Conservation (phyloP, 2,888 invertebrate genomes). For the Cecidostiba fungosa region DNA sequence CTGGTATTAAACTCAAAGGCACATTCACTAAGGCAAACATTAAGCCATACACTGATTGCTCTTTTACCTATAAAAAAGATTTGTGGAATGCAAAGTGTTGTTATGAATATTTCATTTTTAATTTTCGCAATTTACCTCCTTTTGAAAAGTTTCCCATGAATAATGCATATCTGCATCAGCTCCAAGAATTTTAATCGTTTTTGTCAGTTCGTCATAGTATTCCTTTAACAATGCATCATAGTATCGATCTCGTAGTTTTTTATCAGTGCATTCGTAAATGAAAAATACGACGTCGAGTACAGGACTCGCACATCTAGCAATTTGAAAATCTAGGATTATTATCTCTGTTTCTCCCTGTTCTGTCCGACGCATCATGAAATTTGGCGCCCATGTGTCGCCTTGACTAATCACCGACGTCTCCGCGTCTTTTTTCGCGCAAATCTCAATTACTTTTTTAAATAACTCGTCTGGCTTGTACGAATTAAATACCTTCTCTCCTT, state of each 20-base stretch:
- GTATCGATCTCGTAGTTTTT: constrained; percentile 82
- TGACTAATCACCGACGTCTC: constrained; percentile 84
- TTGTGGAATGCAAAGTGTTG: not conserved
- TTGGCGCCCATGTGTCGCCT: constrained; percentile 89
- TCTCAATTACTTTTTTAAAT: constrained; percentile 81
- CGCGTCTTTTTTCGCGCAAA: constrained; percentile 77
- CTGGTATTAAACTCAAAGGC: constrained; percentile 82
- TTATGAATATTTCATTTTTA: not conserved
- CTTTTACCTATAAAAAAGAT: constrained; percentile 77
- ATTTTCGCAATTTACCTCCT: constrained; percentile 77
- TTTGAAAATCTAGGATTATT: constrained; percentile 87
- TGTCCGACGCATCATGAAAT: constrained; percentile 83
- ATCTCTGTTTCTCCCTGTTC: constrained; percentile 75
- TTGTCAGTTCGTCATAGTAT: constrained; percentile 83
- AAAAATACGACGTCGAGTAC: constrained; percentile 84
- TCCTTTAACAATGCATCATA: constrained; percentile 83
- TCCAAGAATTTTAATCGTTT: constrained; percentile 83
- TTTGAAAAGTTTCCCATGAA: constrained; percentile 81
- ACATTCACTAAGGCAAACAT: constrained; percentile 84
- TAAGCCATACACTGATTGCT: constrained; percentile 83
- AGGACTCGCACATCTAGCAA: constrained; percentile 83
- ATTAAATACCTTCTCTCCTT: constrained; percentile 83
- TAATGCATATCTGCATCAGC: constrained; percentile 83
- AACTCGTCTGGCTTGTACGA: constrained; percentile 82
- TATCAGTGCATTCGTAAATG: constrained; percentile 84